Evolutionary conservation across 2,797 vertebrate genomes (phyloP).

Genomic region (Glossophaga mutica): DNA sequence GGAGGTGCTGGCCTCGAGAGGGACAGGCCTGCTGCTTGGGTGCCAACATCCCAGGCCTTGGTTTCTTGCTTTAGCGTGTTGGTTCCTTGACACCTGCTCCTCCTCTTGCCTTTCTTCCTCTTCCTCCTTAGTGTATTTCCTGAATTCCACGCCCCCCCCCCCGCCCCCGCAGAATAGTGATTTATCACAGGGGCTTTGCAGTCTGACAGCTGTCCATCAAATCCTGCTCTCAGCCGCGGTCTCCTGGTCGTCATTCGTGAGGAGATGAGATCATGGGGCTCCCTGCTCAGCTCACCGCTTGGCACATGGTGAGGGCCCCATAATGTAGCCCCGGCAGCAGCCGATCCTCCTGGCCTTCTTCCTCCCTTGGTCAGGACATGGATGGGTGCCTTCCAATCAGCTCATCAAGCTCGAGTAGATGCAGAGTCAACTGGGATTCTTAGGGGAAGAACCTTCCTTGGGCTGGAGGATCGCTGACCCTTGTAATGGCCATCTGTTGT

Average conservation of each 20-base stretch:
- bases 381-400: background rate
- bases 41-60: background rate
- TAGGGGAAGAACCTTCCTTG: background rate
- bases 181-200: background rate
- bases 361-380: background rate
- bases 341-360: background rate
- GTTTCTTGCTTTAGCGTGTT: background rate
- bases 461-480: background rate
- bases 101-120: background rate
- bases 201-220: background rate
- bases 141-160: no score
- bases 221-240: background rate
- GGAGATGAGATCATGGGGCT: background rate
- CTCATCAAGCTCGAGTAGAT: accelerated
- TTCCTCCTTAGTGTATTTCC: background rate
- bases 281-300: background rate
- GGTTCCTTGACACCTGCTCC: no score
- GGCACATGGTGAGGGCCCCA: background rate
- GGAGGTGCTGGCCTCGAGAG: no score
- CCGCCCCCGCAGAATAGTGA: no score
- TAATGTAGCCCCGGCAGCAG: accelerated
- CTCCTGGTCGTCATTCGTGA: background rate
- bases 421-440: background rate
- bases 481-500: accelerated
- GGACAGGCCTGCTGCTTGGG: background rate